These are phyloP conservation scores for Enteromius radiatus DNA, from an alignment of 2,797 vertebrate genomes.

Conservation along the genomic window DNA sequence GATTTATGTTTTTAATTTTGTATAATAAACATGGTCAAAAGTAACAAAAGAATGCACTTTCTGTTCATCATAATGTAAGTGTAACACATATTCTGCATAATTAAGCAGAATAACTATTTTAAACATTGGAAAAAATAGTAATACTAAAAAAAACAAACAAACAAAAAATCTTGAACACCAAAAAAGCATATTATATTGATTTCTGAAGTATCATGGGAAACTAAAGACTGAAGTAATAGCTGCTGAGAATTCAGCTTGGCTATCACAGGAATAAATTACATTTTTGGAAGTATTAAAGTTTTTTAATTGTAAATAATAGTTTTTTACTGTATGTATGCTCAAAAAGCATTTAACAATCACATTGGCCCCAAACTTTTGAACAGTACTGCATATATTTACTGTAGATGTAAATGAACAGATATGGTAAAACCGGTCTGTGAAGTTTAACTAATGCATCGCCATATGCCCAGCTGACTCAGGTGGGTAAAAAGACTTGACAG, in stretches of 20 bases:
- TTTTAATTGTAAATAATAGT: background rate
- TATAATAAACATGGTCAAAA: background rate
- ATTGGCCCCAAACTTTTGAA: background rate
- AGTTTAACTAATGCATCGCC: constrained; percentile 44
- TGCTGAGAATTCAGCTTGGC: background rate
- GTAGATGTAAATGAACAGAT: constrained; percentile 20
- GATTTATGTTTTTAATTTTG: background rate
- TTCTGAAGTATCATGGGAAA: background rate
- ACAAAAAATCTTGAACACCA: background rate
- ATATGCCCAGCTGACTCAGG: constrained; percentile 13
- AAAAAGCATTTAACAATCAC: background rate
- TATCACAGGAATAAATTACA: background rate
- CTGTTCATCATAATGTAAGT: background rate
- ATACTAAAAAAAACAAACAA: background rate
- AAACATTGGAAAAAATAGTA: background rate
- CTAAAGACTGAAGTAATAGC: background rate
- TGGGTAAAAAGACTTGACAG: constrained; percentile 18
- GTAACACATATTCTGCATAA: background rate
- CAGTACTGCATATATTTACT: background rate
- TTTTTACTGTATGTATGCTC: background rate
- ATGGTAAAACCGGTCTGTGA: constrained; percentile 29
- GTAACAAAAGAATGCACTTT: background rate
- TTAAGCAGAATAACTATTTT: background rate
- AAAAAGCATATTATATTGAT: background rate
- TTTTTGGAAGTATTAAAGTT: background rate